Evolutionary conservation across 2,797 vertebrate genomes (phyloP).

Genomic region (Manis crassicaudata): DNA sequence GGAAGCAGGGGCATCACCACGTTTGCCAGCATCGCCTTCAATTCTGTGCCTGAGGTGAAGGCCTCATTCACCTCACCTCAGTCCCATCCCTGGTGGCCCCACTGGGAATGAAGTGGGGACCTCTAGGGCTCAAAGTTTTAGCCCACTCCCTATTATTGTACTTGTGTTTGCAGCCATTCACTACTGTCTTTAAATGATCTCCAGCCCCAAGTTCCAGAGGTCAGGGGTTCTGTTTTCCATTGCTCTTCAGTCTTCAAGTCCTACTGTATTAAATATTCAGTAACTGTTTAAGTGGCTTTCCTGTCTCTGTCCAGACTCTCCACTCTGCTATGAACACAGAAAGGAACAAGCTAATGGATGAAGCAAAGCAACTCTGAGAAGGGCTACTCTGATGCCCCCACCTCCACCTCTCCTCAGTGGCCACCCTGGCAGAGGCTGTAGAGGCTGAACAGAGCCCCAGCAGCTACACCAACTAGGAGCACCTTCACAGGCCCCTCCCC

Average conservation of each 20-base stretch:
- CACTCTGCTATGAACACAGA: neutral
- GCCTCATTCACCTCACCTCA: accelerated
- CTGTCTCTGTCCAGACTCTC: neutral
- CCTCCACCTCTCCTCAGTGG: accelerated
- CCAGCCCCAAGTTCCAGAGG: neutral
- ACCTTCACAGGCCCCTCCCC: neutral
- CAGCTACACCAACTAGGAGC: neutral
- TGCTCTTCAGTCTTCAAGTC: neutral
- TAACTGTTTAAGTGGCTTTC: neutral
- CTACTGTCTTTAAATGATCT: neutral
- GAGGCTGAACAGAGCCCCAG: neutral
- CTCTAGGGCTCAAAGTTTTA: neutral
- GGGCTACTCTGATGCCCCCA: neutral
- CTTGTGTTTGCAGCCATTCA: neutral
- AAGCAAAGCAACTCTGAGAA: neutral
- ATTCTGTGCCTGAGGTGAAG: neutral
- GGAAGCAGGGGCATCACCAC: too few relatives aligned
- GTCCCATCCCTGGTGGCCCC: neutral
- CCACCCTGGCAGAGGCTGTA: neutral
- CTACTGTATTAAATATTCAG: neutral
- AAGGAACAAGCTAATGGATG: neutral
- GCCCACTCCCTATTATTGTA: neutral
- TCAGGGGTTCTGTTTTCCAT: neutral
- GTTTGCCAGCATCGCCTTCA: neutral
- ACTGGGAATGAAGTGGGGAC: neutral